A percentile compares a stretch with the other conserved stretches of the same genome.
Conservation (phyloP, 2,113 vertebrate species). For the Gadus chalcogrammus region DNA sequence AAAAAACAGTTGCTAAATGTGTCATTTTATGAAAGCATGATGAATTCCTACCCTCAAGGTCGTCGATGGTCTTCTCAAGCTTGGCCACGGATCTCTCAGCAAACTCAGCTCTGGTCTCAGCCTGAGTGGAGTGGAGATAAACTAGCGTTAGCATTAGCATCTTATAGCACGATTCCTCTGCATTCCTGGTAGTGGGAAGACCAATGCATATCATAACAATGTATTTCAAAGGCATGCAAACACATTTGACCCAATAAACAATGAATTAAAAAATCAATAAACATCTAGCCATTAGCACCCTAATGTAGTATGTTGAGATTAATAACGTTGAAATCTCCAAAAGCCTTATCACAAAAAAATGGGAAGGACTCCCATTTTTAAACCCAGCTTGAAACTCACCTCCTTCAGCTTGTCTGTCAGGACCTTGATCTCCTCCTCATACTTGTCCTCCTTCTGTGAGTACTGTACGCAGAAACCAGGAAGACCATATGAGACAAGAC, state of each 20-base stretch:
- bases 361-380: too few species aligned
- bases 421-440: conserved; percentile 98
- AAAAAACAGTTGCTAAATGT: background rate
- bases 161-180: too few species aligned
- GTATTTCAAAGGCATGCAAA: too few species aligned
- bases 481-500: background rate
- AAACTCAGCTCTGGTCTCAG: conserved; percentile 98
- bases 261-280: too few species aligned
- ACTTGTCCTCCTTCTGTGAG: conserved; percentile 97
- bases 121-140: conserved; percentile 66
- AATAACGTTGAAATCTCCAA: too few species aligned
- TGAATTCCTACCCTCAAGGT: conserved; percentile 90
- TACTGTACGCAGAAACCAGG: conserved; percentile 77
- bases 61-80: conserved; percentile 98
- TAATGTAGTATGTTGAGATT: too few species aligned
- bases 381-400: conserved; percentile 70
- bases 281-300: too few species aligned
- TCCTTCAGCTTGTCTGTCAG: conserved; percentile 99
- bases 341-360: too few species aligned
- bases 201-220: too few species aligned
- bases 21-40: conserved; percentile 27
- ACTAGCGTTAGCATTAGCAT: background rate
- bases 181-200: too few species aligned
- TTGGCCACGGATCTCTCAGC: conserved; percentile 98
- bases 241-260: too few species aligned